Base-by-base conservation (phyloP, 2,888 invertebrate genomes). In the Stictocephala bisonia region DNA sequence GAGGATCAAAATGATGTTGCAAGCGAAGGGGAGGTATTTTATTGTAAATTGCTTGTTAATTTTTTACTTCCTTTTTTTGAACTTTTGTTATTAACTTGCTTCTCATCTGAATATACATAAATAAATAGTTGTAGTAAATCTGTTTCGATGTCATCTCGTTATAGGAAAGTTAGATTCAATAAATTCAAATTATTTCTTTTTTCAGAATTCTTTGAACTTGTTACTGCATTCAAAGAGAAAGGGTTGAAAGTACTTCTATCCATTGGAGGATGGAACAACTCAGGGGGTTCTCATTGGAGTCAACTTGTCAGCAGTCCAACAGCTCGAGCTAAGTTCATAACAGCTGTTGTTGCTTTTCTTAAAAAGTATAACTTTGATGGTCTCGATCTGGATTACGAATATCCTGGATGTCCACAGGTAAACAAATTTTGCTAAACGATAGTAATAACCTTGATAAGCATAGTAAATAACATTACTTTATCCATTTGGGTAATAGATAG, bases 191-290 rank as follows among this genome's bases (percentile, higher is more conserved):
- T 11, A 20, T 53, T 11, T 31, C 41, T 44, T 58, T 77, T 84
- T 84, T 31, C 81, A 92, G 92, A 92, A 84, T 95, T 95, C 84
- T 96, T 95, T 83, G 93, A 94, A 80, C 91, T 94, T 81, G 93
- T 96, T 1, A 90, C 91, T 0, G 89, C 89, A 0, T 86, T 91
- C 26, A 93, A 91, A 76, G 76, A 74, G 35, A 77, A 75, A 68
- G 68, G 68, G 1, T 13, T 58, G 2, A 3, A 7, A 50, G 22
- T 18, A 4, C 11, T 66, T 4, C 13, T 72, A 3, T 1, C 51
- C 24, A 29, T 67, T 3, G 72, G 72, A 53, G 72, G 72, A 40
- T 72, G 72, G 72, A 53, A 26, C 3, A 50, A 68, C 27, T 68
- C 68, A 7, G 6, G n/a, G n/a, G 48, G 48, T n/a, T 20, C 18